These are phyloP conservation scores for Formica aserva DNA, from an alignment of 2,888 invertebrate genomes.

Conservation along the genomic window DNA sequence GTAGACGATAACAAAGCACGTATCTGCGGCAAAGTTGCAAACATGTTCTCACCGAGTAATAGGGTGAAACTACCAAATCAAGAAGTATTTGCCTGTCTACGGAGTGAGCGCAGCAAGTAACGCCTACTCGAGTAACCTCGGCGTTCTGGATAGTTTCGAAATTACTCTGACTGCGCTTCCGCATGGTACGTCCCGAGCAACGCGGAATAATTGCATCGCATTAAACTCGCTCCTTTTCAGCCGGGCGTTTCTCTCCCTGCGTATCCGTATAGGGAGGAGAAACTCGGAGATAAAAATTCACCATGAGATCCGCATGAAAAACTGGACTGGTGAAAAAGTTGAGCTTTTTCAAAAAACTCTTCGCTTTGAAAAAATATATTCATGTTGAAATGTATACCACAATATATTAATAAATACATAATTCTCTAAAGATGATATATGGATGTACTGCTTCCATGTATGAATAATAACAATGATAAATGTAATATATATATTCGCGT, in stretches of 20 bases:
- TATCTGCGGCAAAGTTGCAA: conserved; percentile 59
- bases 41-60: conserved; percentile 62
- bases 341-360: conserved; percentile 1
- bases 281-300: conserved; percentile 31
- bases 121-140: conserved; percentile 71
- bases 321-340: conserved; percentile 9
- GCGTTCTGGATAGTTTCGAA: conserved; percentile 70
- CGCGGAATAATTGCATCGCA: conserved; percentile 58
- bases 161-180: conserved; percentile 68
- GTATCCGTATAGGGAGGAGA: conserved; percentile 5
- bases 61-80: conserved; percentile 62
- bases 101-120: conserved; percentile 63
- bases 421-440: not conserved
- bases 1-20: conserved; percentile 60
- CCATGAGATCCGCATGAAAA: conserved; percentile 2
- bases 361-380: not conserved
- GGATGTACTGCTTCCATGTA: not conserved
- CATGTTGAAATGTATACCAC: not conserved
- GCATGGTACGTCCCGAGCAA: conserved; percentile 54
- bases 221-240: conserved; percentile 48
- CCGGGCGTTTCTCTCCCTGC: not conserved
- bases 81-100: conserved; percentile 59
- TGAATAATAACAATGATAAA: conserved; percentile 9
- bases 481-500: not conserved
- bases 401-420: not conserved